Percentiles rank a stretch among this genome's conserved stretches.
These are phyloP conservation scores for Ellobium chinense DNA, from an alignment of 2,888 invertebrate species.

Conservation along the genomic window DNA sequence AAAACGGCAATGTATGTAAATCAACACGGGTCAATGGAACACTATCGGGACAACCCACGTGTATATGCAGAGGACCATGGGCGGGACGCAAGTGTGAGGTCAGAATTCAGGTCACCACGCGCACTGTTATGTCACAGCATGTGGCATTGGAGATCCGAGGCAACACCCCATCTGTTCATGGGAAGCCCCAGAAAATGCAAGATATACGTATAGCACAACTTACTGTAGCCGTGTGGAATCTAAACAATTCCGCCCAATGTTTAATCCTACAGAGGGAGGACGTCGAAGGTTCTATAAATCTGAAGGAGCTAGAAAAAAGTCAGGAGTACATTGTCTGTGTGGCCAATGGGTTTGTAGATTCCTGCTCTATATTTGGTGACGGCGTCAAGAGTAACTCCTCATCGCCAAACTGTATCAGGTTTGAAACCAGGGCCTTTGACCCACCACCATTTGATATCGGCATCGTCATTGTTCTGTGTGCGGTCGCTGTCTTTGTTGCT, in stretches of 20 bases:
- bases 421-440: slow-evolving; percentile 4
- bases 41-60: slow-evolving; percentile 36
- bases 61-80: slow-evolving; percentile 51
- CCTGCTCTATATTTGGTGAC: slow-evolving; percentile 20
- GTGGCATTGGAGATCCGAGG: slow-evolving; percentile 30
- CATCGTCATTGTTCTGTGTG: background rate
- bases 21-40: slow-evolving; percentile 34
- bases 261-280: background rate
- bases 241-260: slow-evolving; percentile 13
- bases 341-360: slow-evolving; percentile 49
- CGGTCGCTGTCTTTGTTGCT: background rate
- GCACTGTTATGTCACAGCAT: slow-evolving; percentile 27
- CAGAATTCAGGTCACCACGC: slow-evolving; percentile 24
- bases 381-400: background rate
- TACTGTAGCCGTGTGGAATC: slow-evolving; percentile 13
- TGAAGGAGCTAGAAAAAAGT: background rate
- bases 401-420: slow-evolving; percentile 7
- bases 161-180: background rate
- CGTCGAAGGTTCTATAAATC: background rate
- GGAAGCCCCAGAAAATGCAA: background rate
- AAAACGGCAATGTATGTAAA: slow-evolving; percentile 50
- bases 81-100: slow-evolving; percentile 47
- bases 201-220: background rate
- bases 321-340: slow-evolving; percentile 43
- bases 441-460: slow-evolving; percentile 3